Base-by-base conservation (phyloP, 2,797 vertebrate genomes). In the Pristis pectinata region DNA sequence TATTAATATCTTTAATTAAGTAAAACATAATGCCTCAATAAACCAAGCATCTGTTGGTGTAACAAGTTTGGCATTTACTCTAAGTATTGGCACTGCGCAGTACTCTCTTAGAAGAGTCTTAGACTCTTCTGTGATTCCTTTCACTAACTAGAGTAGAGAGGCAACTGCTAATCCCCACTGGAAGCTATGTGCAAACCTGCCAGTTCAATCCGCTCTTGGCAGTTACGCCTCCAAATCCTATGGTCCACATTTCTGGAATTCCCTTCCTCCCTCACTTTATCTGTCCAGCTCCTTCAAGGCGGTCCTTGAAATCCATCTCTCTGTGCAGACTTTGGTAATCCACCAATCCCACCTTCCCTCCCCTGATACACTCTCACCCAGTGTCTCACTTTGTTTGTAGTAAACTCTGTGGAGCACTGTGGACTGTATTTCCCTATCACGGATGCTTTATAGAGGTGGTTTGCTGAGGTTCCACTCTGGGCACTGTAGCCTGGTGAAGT, bases 1-100 rank as follows among this genome's bases (percentile, higher is more conserved):
- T 67, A 91, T 67, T 91, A 67, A 91, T 91, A 91, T 64, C 13
- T 89, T 91, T 67, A 91, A 91, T 91, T 91, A 67, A 30, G 59
- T 87, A 59, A 64, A 91, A 91, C 87, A 91, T 91, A 91, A 91
- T 91, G 87, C 87, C 59, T 67, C 87, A 91, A 41, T 91, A 91
- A 91, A 67, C 61, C 87, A 67, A 67, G 19, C n/a, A 91, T 91
- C 87, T 91, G 87, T 91, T 91, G 87, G 61, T 41, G n/a, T 67
- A 67, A 91, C 87, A 91, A 44, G 59, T 67, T 24, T 89, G 56
- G 56, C 37, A 37, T 64, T 89, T 37, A 67, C 87, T 22, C 8
- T 41, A 41, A 30, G 4, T 79, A 15, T 41, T 79, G 77, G 77
- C 37, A 67, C 61, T 91, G 5, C 59, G 27, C 41, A 93, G 4